phyloP scores from a whole-genome alignment of 1,140 invertebrate species.

The Zaprionus africanus region DNA sequence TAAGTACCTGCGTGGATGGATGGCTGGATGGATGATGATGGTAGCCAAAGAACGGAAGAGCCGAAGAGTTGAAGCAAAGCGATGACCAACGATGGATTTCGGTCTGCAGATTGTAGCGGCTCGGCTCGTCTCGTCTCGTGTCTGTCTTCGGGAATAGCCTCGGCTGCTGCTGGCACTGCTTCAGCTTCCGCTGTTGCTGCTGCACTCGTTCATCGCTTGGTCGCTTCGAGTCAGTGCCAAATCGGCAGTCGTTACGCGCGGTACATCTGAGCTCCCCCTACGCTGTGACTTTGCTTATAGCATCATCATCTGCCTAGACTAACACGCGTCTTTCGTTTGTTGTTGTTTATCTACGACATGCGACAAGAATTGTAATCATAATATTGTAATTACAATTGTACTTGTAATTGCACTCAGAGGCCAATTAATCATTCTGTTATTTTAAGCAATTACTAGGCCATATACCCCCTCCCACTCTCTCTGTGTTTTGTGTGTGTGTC shows the following conservation, averaged over 20 bases:
- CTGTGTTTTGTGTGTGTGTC: constrained; percentile 8
- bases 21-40: constrained; percentile 10
- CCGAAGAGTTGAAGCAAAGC: not conserved
- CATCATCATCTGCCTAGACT: not conserved
- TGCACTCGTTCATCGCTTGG: constrained; percentile 12
- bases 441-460: constrained; percentile 37
- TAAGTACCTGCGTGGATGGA: constrained; percentile 21
- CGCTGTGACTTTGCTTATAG: not conserved
- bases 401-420: constrained; percentile 30
- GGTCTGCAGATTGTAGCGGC: constrained; percentile 35
- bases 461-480: constrained; percentile 14
- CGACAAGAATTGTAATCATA: constrained; percentile 39
- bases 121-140: constrained; percentile 25
- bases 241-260: constrained; percentile 51
- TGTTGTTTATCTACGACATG: constrained; percentile 32
- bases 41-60: constrained; percentile 36
- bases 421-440: constrained; percentile 42
- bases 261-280: constrained; percentile 22
- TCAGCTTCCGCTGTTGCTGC: constrained; percentile 1
- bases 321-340: constrained; percentile 36
- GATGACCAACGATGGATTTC: constrained; percentile 29
- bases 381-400: constrained; percentile 46
- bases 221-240: constrained; percentile 55
- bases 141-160: constrained; percentile 6
- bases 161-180: constrained; percentile 8